Evolutionary conservation across 2,113 vertebrate species (phyloP).

Genomic region (Hyaena hyaena): DNA sequence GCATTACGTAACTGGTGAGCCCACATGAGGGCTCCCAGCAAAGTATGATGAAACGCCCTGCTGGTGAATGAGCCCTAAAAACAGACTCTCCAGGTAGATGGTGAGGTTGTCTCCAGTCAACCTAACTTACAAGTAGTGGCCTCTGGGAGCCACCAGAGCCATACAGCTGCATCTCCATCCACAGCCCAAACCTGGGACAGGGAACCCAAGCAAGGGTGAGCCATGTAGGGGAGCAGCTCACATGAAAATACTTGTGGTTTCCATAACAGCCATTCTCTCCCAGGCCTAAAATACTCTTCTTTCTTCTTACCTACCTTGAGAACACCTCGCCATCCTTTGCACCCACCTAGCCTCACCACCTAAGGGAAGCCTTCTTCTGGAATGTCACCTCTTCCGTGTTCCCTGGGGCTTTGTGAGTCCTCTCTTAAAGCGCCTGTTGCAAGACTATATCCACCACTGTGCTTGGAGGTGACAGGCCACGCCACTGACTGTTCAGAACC

Average conservation of each 20-base stretch:
- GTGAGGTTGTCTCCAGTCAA: not conserved
- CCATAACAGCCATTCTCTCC: not conserved
- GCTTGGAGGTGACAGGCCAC: not conserved
- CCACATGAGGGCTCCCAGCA: not conserved
- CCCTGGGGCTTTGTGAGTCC: not conserved
- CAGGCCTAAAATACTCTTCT: not conserved
- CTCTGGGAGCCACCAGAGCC: not conserved
- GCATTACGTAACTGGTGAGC: accelerated
- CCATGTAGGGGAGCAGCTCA: not conserved
- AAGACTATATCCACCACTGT: accelerated
- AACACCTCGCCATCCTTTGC: accelerated
- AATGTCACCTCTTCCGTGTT: accelerated
- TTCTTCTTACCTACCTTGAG: not conserved
- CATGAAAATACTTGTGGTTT: accelerated
- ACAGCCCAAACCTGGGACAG: not conserved
- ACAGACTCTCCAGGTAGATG: not conserved
- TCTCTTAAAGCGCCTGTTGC: not conserved
- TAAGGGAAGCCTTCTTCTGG: too few species aligned
- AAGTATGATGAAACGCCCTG: not conserved
- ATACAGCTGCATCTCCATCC: accelerated
- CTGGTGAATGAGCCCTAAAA: not conserved
- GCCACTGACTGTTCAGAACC: not conserved
- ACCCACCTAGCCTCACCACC: not conserved
- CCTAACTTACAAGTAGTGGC: not conserved
- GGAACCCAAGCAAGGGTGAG: not conserved